Evolutionary conservation across 2,113 vertebrate species (phyloP), one percentile per base, ranked within the genome.

Genomic region (Piprites chloris): DNA sequence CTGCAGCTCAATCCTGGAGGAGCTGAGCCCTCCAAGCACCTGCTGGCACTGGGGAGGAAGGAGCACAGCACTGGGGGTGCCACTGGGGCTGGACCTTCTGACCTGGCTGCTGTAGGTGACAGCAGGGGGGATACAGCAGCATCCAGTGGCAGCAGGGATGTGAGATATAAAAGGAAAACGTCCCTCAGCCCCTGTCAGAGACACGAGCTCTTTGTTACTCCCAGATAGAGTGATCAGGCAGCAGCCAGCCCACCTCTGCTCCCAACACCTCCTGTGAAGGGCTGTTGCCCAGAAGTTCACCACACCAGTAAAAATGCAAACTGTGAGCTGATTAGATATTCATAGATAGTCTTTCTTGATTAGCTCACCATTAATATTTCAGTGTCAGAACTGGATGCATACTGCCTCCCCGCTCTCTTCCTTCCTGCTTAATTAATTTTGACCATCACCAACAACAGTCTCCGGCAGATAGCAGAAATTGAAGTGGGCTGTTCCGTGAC

Each of bases 371-470:
- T 96, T 97, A 94, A 96, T 97, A 96, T 96, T 96, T 97, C 95
- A 96, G 41, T 95, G 96, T 93, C 95, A 92, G 85, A 55, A 92
- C 76, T 90, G 90, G 90, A 88, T 96, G 90, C 76, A 55, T 4
- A 28, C 85, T 93, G 88, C 92, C 85, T 96, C 65, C 65, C 85
- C 79, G 87, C 93, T 94, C 88, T 86, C 92, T 94, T 96, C 90
- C 88, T 97, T 97, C 96, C 93, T 97, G 95, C 96, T 94, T 97
- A 97, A 97, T 97, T 97, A 96, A 96, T 97, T 95, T 96, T 93
- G 93, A 94, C 96, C 96, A 95, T 90, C 39, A 15, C 76, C n/a
- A 8, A 84, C 93, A 94, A 68, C 84, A 85, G 96, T 35, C 86
- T 91, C 95, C 33, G 7, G 92, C 76, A 95, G 96, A 94, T 67